Evolutionary conservation across 2,888 invertebrate species (phyloP).

Genomic region (Nasonovia ribisnigri): DNA sequence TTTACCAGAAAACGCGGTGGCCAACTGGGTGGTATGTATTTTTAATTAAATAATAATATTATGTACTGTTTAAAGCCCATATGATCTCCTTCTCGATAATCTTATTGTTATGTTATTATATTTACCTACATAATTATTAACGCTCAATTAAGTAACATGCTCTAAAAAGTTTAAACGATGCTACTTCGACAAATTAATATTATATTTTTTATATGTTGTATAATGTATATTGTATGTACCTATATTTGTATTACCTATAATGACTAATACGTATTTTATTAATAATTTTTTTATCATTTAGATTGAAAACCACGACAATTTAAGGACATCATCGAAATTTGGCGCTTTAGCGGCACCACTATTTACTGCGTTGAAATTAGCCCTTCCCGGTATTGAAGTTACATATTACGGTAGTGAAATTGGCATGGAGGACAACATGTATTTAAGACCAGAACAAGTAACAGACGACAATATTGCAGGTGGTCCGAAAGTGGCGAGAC

Average conservation of each 20-base stretch:
- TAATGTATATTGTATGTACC: no score
- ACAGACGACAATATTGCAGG: neutral
- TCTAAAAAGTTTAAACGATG: no score
- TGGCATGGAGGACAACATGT: constrained; percentile 72
- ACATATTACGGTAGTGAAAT: constrained; percentile 75
- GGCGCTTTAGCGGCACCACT: constrained; percentile 70
- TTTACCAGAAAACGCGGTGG: constrained; percentile 74
- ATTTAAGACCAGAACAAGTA: constrained; percentile 40
- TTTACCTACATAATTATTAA: no score
- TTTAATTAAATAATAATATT: neutral
- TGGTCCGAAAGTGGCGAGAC: constrained; percentile 69
- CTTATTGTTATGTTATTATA: no score
- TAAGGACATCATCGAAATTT: constrained; percentile 69
- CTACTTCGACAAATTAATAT: no score
- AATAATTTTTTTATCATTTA: neutral
- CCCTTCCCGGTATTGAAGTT: constrained; percentile 73
- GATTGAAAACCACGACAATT: constrained; percentile 66
- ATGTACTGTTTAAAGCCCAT: neutral
- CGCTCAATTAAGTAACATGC: no score
- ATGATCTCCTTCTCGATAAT: neutral
- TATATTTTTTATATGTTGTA: no score
- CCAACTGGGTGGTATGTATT: constrained; percentile 76
- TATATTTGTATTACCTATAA: no score
- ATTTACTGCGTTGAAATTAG: constrained; percentile 72
- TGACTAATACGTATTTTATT: no score